phyloP scores from a whole-genome alignment of 2,113 vertebrate genomes.

The Heterotilapia buettikoferi region DNA sequence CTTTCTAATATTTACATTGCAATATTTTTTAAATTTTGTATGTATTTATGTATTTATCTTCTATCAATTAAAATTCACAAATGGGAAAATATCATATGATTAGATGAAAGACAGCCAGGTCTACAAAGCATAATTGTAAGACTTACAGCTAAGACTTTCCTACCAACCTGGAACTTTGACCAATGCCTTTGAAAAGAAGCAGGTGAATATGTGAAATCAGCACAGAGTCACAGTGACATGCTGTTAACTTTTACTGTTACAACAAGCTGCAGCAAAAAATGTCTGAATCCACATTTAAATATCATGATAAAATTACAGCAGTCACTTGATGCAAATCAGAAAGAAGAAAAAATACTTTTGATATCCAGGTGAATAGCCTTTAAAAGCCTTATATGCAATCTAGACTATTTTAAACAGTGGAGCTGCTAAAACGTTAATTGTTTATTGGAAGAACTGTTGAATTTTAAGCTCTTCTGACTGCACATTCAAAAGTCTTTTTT shows the following conservation, averaged over 20 bases:
- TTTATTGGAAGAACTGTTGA: neutral
- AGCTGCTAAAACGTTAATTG: neutral
- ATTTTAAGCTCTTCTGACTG: neutral
- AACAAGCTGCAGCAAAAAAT: neutral
- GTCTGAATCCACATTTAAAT: neutral
- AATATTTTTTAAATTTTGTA: neutral
- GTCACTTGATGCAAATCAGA: fast-evolving
- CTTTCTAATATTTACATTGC: neutral
- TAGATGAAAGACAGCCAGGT: neutral
- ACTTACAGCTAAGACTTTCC: neutral
- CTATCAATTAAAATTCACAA: neutral
- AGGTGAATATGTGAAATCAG: neutral
- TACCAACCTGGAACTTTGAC: neutral
- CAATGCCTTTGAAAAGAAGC: neutral
- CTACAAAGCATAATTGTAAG: neutral
- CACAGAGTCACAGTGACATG: neutral
- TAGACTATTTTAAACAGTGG: neutral
- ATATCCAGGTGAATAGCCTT: neutral
- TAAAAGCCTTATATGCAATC: neutral
- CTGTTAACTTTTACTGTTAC: neutral
- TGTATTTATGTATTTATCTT: fast-evolving
- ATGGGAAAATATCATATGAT: neutral
- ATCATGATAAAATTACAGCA: neutral
- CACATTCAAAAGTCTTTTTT: neutral
- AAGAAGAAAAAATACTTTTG: neutral